phyloP scores from a whole-genome alignment of 2,888 invertebrate species.

The Drosophila flavopinicola region DNA sequence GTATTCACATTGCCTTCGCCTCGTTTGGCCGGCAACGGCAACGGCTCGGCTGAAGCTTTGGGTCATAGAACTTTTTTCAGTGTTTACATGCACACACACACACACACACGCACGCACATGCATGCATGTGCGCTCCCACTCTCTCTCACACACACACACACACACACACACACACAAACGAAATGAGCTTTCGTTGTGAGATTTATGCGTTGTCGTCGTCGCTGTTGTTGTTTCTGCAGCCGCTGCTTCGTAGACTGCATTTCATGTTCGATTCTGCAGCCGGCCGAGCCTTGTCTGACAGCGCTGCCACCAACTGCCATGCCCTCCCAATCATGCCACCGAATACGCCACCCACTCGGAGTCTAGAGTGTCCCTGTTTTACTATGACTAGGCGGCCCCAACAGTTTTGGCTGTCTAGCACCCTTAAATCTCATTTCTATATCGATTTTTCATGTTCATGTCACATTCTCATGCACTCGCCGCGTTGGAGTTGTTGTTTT shows the following conservation, averaged over 20 bases:
- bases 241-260: slow-evolving; percentile 62
- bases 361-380: slow-evolving; percentile 1
- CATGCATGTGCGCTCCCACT: slow-evolving; percentile 16
- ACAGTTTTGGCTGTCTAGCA: slow-evolving; percentile 60
- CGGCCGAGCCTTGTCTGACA: slow-evolving; percentile 43
- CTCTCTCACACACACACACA: slow-evolving; percentile 17
- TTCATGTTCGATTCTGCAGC: slow-evolving; percentile 52
- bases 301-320: not conserved
- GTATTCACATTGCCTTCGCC: slow-evolving; percentile 43
- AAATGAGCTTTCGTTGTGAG: slow-evolving; percentile 65
- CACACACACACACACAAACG: slow-evolving; percentile 30
- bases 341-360: not conserved
- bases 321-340: not conserved
- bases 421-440: slow-evolving; percentile 78
- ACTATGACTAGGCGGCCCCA: slow-evolving; percentile 24
- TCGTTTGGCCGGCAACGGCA: slow-evolving; percentile 50
- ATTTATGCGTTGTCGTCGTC: slow-evolving; percentile 65
- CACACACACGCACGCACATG: slow-evolving; percentile 26
- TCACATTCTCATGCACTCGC: slow-evolving; percentile 60
- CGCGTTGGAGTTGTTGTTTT: slow-evolving; percentile 5
- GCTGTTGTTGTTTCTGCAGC: slow-evolving; percentile 27
- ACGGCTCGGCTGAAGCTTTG: slow-evolving; percentile 68
- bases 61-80: slow-evolving; percentile 81
- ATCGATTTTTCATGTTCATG: slow-evolving; percentile 77
- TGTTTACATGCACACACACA: slow-evolving; percentile 60